A percentile compares a stretch with the other conserved stretches of the same genome.
phyloP scores from a whole-genome alignment of 2,797 vertebrate genomes.

The Sebastes alutus region DNA sequence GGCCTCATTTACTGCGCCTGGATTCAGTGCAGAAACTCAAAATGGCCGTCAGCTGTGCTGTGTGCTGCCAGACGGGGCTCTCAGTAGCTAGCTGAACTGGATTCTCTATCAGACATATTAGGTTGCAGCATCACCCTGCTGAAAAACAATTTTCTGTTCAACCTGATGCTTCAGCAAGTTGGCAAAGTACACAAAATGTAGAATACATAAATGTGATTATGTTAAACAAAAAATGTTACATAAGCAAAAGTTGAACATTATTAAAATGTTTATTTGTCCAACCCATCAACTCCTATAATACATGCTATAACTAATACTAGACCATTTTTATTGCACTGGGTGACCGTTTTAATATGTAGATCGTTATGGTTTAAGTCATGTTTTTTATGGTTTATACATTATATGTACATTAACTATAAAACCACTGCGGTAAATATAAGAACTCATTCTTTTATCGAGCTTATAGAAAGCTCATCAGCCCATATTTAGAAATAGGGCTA shows the following conservation, averaged over 20 bases:
- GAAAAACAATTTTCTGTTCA: slow-evolving; percentile 7
- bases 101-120: slow-evolving; percentile 40
- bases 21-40: slow-evolving; percentile 70
- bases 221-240: neutral
- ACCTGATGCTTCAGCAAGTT: slow-evolving; percentile 2
- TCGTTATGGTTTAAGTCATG: neutral
- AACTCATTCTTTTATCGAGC: neutral
- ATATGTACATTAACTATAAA: neutral
- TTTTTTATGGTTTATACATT: neutral
- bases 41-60: slow-evolving; percentile 76
- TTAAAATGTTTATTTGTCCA: neutral
- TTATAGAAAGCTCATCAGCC: neutral
- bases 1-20: slow-evolving; percentile 65
- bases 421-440: neutral
- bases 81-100: slow-evolving; percentile 69
- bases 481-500: neutral
- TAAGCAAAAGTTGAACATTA: neutral
- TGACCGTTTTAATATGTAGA: neutral
- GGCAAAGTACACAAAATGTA: neutral
- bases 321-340: neutral
- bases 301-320: slow-evolving; percentile 1
- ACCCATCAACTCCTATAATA: neutral
- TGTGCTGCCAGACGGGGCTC: slow-evolving; percentile 57
- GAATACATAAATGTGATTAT: neutral
- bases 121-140: slow-evolving; percentile 30